These are phyloP conservation scores for Brotula barbata DNA, from an alignment of 2,797 vertebrate genomes.

Conservation along the genomic window DNA sequence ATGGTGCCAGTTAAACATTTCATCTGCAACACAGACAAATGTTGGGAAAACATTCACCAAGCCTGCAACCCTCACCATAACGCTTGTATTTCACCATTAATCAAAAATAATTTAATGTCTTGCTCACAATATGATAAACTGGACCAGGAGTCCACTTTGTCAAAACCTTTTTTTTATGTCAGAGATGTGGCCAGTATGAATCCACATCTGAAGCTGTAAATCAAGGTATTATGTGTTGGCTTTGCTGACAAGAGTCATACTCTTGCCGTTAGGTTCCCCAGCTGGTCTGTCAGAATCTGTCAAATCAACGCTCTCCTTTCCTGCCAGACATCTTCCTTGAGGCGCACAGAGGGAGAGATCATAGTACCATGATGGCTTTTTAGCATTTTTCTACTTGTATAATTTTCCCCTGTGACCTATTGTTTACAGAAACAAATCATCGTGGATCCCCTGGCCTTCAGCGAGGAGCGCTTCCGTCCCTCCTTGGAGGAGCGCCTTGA, in stretches of 20 bases:
- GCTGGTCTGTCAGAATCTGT: slow-evolving; percentile 37
- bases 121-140: too few species aligned
- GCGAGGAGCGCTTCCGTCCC: slow-evolving; percentile 94
- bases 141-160: slow-evolving; percentile 15
- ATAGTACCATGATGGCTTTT: slow-evolving; percentile 19
- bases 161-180: not conserved
- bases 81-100: too few species aligned
- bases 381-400: slow-evolving; percentile 26
- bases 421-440: slow-evolving; percentile 88
- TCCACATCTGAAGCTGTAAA: not conserved
- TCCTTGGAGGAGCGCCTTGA: slow-evolving; percentile 96
- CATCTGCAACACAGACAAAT: too few species aligned
- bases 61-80: too few species aligned
- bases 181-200: not conserved
- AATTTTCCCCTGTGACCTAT: slow-evolving; percentile 46
- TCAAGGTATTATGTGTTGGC: slow-evolving; percentile 5
- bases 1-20: too few species aligned
- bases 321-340: slow-evolving; percentile 18
- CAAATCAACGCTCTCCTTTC: slow-evolving; percentile 26
- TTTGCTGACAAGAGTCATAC: slow-evolving; percentile 1
- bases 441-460: slow-evolving; percentile 95
- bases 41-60: too few species aligned
- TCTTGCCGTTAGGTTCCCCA: slow-evolving; percentile 39
- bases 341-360: slow-evolving; percentile 17
- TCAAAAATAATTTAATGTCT: too few species aligned